These are phyloP conservation scores for Stictonetta naevosa DNA, from an alignment of 2,113 vertebrate genomes.

Conservation along the genomic window DNA sequence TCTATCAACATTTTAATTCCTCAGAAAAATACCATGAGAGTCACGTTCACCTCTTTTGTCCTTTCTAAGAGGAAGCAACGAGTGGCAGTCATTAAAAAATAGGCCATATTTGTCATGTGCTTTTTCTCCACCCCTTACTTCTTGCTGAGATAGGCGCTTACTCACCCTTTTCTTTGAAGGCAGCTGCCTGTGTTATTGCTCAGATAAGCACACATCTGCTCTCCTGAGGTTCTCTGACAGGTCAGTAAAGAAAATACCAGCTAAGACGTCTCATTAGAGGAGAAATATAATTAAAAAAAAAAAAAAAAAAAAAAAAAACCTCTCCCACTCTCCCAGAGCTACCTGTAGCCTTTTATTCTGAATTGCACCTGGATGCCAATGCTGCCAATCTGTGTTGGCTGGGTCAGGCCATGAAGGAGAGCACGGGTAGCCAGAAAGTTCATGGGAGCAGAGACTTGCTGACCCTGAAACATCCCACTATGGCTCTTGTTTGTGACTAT, in stretches of 20 bases:
- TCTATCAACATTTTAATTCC: not conserved
- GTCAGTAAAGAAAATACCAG: not conserved
- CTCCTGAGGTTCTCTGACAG: not conserved
- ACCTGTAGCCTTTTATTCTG: not conserved
- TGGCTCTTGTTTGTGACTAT: not conserved
- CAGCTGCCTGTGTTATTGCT: not conserved
- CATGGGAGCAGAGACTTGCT: not conserved
- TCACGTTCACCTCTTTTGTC: not conserved
- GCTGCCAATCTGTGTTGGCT: not conserved
- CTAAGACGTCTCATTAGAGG: not conserved
- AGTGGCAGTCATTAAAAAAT: not conserved
- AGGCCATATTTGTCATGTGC: not conserved
- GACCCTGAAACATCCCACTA: not conserved
- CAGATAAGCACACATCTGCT: slow-evolving; percentile 9
- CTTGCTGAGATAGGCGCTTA: not conserved
- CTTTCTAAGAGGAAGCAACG: not conserved
- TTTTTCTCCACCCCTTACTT: not conserved
- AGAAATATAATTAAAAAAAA: not conserved
- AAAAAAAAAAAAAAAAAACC: not conserved
- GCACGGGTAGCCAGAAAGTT: not conserved
- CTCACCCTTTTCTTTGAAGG: slow-evolving; percentile 6
- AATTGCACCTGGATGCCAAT: rapidly evolving
- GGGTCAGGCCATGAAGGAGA: not conserved
- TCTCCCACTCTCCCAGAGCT: not conserved
- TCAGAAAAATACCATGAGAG: not conserved